These are phyloP conservation scores for Aphidius ervi DNA, from an alignment of 1,140 invertebrate species.

Conservation along the genomic window DNA sequence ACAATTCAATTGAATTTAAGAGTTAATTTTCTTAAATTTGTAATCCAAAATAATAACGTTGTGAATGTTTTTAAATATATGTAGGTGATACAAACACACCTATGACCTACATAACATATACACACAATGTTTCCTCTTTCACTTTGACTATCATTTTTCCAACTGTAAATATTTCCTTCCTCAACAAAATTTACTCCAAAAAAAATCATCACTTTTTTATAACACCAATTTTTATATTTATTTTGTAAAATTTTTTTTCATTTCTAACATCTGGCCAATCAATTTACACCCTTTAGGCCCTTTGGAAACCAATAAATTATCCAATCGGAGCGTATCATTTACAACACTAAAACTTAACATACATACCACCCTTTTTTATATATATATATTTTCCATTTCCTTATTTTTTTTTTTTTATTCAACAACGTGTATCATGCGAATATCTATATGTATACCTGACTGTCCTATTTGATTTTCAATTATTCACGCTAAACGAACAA, in stretches of 20 bases:
- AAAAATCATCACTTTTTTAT: no score
- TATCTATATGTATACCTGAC: slow-evolving; percentile 16
- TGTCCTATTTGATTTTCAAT: slow-evolving; percentile 49
- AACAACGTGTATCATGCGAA: not conserved
- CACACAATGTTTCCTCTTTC: no score
- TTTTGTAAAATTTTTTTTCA: not conserved
- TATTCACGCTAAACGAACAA: slow-evolving; percentile 43
- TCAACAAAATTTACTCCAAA: no score
- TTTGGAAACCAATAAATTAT: slow-evolving; percentile 41
- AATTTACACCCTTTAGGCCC: slow-evolving; percentile 16
- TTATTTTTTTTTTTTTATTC: not conserved
- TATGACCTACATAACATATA: no score
- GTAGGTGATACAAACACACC: no score
- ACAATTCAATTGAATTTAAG: no score
- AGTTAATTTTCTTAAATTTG: no score
- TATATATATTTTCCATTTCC: slow-evolving; percentile 5
- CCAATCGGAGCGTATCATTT: slow-evolving; percentile 46
- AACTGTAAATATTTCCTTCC: no score
- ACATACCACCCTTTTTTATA: slow-evolving; percentile 28
- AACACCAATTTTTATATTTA: not conserved
- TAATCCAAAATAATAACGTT: no score
- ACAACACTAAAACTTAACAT: slow-evolving; percentile 15
- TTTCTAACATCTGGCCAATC: slow-evolving; percentile 20
- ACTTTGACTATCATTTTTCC: no score
- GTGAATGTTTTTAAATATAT: no score